Conservation (phyloP, 2,113 vertebrate species). For the Xerus inauris region DNA sequence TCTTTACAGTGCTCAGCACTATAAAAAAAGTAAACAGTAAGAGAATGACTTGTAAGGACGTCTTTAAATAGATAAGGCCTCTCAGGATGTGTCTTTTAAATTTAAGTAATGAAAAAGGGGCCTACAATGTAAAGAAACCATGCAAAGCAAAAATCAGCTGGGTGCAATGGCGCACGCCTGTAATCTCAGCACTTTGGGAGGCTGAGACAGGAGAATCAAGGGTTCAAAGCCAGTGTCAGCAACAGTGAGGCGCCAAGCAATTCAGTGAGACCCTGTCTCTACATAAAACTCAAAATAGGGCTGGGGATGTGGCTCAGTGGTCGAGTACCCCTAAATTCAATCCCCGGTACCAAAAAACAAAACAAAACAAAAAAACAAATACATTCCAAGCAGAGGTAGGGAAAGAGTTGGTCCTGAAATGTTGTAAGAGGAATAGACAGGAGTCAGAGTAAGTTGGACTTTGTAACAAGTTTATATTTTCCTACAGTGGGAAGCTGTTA, state of each 20-base stretch:
- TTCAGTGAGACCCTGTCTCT: too few relatives aligned
- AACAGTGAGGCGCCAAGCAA: too few relatives aligned
- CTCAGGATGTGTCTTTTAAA: neutral
- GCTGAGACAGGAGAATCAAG: too few relatives aligned
- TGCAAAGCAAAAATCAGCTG: neutral
- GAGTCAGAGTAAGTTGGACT: neutral
- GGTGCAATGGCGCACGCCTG: too few relatives aligned
- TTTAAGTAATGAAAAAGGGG: neutral
- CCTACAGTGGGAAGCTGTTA: neutral
- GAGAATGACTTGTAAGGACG: slow-evolving; percentile 1
- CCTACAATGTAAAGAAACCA: neutral
- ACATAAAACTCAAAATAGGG: too few relatives aligned
- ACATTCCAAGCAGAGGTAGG: neutral
- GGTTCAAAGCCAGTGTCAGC: too few relatives aligned
- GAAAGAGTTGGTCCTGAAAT: neutral
- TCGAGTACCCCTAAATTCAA: too few relatives aligned
- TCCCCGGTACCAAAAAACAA: too few relatives aligned
- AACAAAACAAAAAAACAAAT: too few relatives aligned
- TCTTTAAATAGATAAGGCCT: neutral
- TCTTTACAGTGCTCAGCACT: neutral
- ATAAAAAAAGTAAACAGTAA: neutral
- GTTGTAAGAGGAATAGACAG: neutral
- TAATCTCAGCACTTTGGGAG: too few relatives aligned
- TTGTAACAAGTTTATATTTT: neutral
- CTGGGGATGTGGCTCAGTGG: too few relatives aligned